Evolutionary conservation across 64 coral and sea anemone genomes (phyloP).

Genomic region (Porites australiensis): DNA sequence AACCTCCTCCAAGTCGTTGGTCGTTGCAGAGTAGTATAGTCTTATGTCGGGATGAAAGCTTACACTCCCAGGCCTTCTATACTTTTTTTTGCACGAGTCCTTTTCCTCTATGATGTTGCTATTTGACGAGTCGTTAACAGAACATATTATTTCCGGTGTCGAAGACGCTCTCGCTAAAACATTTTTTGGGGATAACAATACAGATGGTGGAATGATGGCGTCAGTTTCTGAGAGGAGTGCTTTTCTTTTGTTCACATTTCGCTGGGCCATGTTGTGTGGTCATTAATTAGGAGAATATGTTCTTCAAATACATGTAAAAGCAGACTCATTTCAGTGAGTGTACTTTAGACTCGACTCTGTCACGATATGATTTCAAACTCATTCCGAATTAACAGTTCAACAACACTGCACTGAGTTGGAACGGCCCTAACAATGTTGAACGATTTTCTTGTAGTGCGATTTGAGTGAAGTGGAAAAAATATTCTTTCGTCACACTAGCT

Average conservation of each 20-base stretch:
- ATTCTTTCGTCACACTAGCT: not conserved
- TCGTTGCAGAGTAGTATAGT: constrained; percentile 86
- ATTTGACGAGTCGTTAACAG: not conserved
- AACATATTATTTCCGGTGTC: constrained; percentile 15
- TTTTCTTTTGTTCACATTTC: not conserved
- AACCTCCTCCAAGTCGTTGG: constrained; percentile 84
- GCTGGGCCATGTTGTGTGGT: not conserved
- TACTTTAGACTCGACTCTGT: not conserved
- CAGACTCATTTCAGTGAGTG: not conserved
- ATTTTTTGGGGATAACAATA: constrained; percentile 3
- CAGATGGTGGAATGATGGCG: not conserved
- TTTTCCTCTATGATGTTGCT: constrained; percentile 1
- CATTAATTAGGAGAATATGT: not conserved
- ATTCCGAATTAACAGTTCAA: not conserved
- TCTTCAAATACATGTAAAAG: no score
- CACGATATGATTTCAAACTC: not conserved
- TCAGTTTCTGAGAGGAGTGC: constrained; percentile 8
- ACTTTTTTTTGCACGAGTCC: constrained; percentile 50
- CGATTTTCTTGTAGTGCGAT: not conserved
- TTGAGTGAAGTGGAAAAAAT: constrained; percentile 21
- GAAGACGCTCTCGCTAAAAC: constrained; percentile 40
- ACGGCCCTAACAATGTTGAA: not conserved
- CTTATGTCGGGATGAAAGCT: constrained; percentile 91
- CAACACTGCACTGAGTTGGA: not conserved
- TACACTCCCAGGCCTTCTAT: constrained; percentile 84